These are phyloP conservation scores for Endotricha flammealis DNA, from an alignment of 2,888 invertebrate species.

Conservation along the genomic window DNA sequence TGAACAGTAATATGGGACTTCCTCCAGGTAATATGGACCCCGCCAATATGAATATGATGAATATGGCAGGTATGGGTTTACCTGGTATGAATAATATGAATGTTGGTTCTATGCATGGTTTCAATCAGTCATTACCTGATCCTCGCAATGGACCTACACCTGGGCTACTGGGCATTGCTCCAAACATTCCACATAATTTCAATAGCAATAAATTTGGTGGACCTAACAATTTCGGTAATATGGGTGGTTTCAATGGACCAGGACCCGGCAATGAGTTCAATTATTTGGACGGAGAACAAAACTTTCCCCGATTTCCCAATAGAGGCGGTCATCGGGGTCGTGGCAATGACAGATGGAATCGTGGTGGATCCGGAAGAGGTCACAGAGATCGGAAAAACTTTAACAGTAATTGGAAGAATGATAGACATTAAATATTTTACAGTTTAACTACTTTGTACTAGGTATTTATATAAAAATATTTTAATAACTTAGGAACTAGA, in stretches of 20 bases:
- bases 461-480: conserved; percentile 35
- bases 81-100: conserved; percentile 60
- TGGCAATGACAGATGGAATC: conserved; percentile 67
- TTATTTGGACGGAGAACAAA: conserved; percentile 63
- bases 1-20: conserved; percentile 47
- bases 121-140: conserved; percentile 64
- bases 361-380: conserved; percentile 64
- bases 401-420: conserved; percentile 72
- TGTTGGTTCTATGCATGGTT: conserved; percentile 59
- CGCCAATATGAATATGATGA: conserved; percentile 62
- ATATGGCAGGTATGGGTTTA: conserved; percentile 65
- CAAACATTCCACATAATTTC: conserved; percentile 73
- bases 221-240: conserved; percentile 62
- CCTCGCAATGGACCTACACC: conserved; percentile 71
- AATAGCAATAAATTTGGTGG: conserved; percentile 56
- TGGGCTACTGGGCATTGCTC: conserved; percentile 78
- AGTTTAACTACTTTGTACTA: conserved; percentile 20
- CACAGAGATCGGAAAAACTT: conserved; percentile 70
- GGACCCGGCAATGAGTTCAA: conserved; percentile 61
- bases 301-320: conserved; percentile 61
- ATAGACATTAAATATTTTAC: conserved; percentile 60
- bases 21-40: conserved; percentile 48
- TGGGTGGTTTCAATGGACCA: conserved; percentile 64
- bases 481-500: conserved; percentile 27
- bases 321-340: conserved; percentile 65